Evolutionary conservation across 2,113 vertebrate species (phyloP).

Genomic region (Mesembrinibis cayennensis): DNA sequence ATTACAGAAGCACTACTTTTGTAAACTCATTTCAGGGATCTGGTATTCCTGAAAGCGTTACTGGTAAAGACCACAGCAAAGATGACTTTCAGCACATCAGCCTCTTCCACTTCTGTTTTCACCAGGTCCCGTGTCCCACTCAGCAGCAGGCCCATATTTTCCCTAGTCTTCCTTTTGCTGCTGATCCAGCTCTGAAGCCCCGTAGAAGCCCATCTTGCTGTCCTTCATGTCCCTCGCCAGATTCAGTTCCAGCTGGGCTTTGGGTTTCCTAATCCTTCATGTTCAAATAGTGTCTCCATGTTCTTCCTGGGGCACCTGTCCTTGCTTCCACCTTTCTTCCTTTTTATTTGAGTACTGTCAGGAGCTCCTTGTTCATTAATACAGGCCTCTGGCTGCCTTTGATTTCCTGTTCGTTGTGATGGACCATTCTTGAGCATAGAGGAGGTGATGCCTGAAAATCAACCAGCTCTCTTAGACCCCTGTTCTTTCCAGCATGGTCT

Average conservation of each 20-base stretch:
- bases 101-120: rapidly evolving
- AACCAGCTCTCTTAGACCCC: background rate
- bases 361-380: background rate
- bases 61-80: background rate
- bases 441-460: background rate
- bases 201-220: background rate
- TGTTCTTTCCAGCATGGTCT: background rate
- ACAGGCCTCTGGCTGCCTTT: background rate
- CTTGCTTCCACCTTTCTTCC: background rate
- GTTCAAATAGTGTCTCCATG: background rate
- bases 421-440: background rate
- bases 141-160: background rate
- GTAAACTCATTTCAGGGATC: background rate
- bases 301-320: background rate
- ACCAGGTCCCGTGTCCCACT: background rate
- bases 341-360: background rate
- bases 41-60: background rate
- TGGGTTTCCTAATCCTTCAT: background rate
- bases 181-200: background rate
- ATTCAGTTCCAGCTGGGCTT: background rate
- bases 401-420: background rate
- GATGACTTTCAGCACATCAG: background rate
- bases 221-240: background rate
- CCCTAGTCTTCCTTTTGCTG: background rate
- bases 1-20: background rate